Evolutionary conservation across 2,797 vertebrate species (phyloP).

Genomic region (Malurus splendens): DNA sequence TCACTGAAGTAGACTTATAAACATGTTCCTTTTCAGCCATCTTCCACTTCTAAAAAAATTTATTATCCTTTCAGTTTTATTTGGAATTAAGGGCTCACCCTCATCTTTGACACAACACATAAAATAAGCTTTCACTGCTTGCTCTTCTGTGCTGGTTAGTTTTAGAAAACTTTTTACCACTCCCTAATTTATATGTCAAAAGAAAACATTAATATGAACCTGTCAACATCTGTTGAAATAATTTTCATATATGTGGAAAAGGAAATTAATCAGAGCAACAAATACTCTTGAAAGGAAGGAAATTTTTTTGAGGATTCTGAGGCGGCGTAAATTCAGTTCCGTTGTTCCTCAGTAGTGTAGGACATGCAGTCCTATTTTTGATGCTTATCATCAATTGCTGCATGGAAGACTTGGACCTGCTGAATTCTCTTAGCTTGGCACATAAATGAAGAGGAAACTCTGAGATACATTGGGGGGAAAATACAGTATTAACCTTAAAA

Average conservation of each 20-base stretch:
- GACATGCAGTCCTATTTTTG: conserved; percentile 15
- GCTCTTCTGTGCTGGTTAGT: background rate
- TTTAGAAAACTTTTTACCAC: background rate
- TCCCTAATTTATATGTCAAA: background rate
- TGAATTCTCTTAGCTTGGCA: conserved; percentile 11
- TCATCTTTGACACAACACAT: background rate
- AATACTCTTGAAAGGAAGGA: conserved; percentile 23
- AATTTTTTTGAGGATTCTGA: conserved; percentile 23
- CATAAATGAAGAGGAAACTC: background rate
- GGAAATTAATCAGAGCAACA: conserved; percentile 47
- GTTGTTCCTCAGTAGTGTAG: conserved; percentile 17
- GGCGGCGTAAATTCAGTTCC: conserved; percentile 21
- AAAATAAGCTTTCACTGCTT: background rate
- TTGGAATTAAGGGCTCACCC: background rate
- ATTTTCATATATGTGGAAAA: conserved; percentile 17
- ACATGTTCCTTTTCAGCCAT: background rate
- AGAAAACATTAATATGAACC: background rate
- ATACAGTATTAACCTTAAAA: background rate
- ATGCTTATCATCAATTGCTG: background rate
- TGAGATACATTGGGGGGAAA: background rate
- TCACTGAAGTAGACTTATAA: background rate
- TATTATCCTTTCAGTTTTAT: background rate
- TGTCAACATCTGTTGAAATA: conserved; percentile 28
- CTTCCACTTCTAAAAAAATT: background rate
- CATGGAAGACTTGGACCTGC: background rate